Conservation (phyloP, 2,888 invertebrate genomes). For the Vanessa cardui region DNA sequence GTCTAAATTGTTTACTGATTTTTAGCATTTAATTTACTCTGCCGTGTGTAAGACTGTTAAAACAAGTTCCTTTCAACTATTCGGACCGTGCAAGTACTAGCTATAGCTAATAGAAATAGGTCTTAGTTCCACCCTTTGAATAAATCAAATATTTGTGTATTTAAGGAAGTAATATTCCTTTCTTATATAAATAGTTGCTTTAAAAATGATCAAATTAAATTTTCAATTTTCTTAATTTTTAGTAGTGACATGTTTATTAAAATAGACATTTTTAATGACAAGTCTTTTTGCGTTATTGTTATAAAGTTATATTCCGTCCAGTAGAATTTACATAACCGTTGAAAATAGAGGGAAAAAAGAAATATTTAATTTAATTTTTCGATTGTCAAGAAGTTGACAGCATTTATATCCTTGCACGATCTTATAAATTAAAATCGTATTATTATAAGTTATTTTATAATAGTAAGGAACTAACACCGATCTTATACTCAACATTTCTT, state of each 20-base stretch:
- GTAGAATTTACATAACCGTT: not conserved
- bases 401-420: slow-evolving; percentile 4
- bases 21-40: slow-evolving; percentile 37
- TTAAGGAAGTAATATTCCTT: not conserved
- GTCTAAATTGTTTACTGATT: slow-evolving; percentile 17
- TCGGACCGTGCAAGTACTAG: slow-evolving; percentile 1
- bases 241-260: too few species aligned
- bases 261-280: not conserved
- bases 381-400: not conserved
- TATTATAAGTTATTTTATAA: not conserved
- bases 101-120: not conserved
- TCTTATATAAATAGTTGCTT: too few species aligned
- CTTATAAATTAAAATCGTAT: not conserved
- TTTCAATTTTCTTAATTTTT: too few species aligned
- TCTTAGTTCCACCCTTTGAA: not conserved
- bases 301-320: not conserved
- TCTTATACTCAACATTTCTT: not conserved
- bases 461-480: not conserved
- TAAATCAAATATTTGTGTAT: not conserved
- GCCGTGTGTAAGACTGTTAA: slow-evolving; percentile 38
- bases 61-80: slow-evolving; percentile 8
- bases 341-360: too few species aligned
- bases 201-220: too few species aligned
- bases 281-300: not conserved
- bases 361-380: too few species aligned